A percentile compares a stretch with the other conserved stretches of the same genome.
These are phyloP conservation scores for Littorina saxatilis DNA, from an alignment of 1,140 invertebrate species.

Conservation along the genomic window DNA sequence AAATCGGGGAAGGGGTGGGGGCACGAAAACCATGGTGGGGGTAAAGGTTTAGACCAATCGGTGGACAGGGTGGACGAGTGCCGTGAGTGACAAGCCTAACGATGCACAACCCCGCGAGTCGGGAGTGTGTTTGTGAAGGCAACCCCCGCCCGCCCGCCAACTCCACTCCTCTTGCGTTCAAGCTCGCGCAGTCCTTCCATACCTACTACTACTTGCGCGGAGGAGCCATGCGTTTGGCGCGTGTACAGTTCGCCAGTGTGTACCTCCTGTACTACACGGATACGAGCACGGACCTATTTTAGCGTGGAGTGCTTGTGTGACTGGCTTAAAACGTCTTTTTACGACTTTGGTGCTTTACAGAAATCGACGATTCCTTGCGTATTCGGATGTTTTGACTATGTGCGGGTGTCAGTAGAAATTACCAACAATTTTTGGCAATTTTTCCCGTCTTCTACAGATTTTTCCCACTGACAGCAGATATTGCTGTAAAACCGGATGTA, in stretches of 20 bases:
- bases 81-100: conserved; percentile 40
- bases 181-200: conserved; percentile 13
- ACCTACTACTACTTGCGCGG: conserved; percentile 19
- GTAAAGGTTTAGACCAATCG: conserved; percentile 31
- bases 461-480: no score
- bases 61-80: conserved; percentile 18
- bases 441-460: no score
- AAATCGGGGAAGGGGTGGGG: not conserved
- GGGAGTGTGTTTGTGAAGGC: conserved; percentile 17
- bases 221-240: conserved; percentile 18
- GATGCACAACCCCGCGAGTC: conserved; percentile 34
- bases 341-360: not conserved
- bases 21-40: not conserved
- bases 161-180: not conserved
- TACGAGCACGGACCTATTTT: not conserved
- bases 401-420: not conserved
- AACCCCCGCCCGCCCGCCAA: conserved; percentile 22
- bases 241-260: conserved; percentile 23
- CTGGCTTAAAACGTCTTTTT: not conserved
- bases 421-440: no score
- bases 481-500: no score
- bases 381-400: not conserved
- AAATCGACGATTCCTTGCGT: not conserved
- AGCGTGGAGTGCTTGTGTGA: not conserved
- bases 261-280: not conserved